Base-by-base conservation (phyloP, 2,888 invertebrate genomes). In the Phyllotreta striolata region DNA sequence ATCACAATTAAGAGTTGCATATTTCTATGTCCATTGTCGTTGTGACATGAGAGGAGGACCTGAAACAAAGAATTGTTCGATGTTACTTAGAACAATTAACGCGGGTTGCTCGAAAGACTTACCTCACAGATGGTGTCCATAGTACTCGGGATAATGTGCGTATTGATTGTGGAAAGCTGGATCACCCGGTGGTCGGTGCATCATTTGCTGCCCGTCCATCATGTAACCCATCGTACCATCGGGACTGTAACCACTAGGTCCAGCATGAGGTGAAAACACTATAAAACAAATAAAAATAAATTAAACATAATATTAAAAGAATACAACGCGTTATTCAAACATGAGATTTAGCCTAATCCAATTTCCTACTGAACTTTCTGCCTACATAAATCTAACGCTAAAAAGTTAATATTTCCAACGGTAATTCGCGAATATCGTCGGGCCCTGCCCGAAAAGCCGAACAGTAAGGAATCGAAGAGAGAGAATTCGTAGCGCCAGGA, bases 201-300 rank as follows among this genome's bases (percentile, higher is more conserved):
- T 94, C 95, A 95, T 95, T 85, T 94, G 94, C 85, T 95, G 94
- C 77, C 94, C 93, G 85, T 97, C 96, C 95, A 96, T 96, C 93
- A 96, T 96, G 84, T 96, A 95, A 83, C 96, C 95, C 89, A 95
- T 95, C 81, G 92, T 89, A 78, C 93, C 95, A 83, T 97, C 97
- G 75, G 96, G 96, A 85, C 96, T 96, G 87, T 97, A 97, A 73
- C 94, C 95, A 85, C 94, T 94, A 78, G 96, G 95, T 83, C 95
- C 95, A 86, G 95, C 93, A 84, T 93, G 93, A 76, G 93, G 93
- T 81, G 91, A 90, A 85, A 95, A 95, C 83, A 95, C 95, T 92
- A 54, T 4, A 56, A 56, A 49, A 14, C 47, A 39, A 40, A 49
- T 6, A 46, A 55, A 41, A n/a, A 43, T 0, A 60, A 14, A 39